These are phyloP conservation scores for Apaloderma vittatum DNA, from an alignment of 2,113 vertebrate genomes.

Conservation along the genomic window DNA sequence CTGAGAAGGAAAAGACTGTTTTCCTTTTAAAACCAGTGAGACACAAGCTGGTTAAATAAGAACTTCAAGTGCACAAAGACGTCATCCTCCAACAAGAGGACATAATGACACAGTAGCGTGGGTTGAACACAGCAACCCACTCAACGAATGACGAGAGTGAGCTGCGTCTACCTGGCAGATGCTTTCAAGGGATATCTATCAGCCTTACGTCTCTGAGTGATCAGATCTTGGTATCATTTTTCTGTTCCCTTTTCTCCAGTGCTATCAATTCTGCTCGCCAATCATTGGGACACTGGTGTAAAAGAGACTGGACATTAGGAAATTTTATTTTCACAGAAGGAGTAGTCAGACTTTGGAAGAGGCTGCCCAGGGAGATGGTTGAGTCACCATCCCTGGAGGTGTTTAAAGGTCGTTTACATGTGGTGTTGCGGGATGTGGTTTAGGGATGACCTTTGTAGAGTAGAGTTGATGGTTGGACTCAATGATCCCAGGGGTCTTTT, in stretches of 20 bases:
- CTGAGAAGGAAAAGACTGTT: not conserved
- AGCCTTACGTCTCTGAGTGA: not conserved
- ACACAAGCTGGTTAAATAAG: not conserved
- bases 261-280: not conserved
- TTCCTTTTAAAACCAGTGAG: not conserved
- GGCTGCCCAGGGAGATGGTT: too few species aligned
- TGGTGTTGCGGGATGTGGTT: too few species aligned
- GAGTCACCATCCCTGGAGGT: too few species aligned
- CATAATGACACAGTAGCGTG: not conserved
- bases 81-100: not conserved
- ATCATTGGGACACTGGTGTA: accelerated
- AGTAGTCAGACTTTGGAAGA: too few species aligned
- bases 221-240: not conserved
- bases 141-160: not conserved
- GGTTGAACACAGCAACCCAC: not conserved
- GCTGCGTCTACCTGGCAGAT: not conserved
- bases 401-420: too few species aligned
- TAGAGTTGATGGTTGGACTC: too few species aligned
- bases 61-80: not conserved
- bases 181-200: not conserved
- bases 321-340: too few species aligned
- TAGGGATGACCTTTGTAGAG: too few species aligned
- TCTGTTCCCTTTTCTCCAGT: not conserved
- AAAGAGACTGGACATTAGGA: not conserved
- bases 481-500: too few species aligned